Evolutionary conservation across 2,888 invertebrate species (phyloP).

Genomic region (Schrankia costaestrigalis): DNA sequence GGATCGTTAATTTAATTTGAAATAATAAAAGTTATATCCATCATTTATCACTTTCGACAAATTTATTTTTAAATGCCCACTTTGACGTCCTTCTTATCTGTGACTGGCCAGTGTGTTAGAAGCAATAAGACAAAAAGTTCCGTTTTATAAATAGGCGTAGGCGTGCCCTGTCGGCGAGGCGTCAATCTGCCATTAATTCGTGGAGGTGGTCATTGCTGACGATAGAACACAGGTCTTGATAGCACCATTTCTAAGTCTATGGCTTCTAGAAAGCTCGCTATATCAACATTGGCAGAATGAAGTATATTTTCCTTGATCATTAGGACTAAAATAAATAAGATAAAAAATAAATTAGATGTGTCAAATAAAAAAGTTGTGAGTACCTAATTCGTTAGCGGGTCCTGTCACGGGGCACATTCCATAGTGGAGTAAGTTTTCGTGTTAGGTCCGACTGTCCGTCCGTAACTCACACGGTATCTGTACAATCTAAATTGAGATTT

Average conservation of each 20-base stretch:
- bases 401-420: slow-evolving; percentile 74
- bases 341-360: slow-evolving; percentile 40
- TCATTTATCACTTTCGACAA: slow-evolving; percentile 81
- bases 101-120: slow-evolving; percentile 56
- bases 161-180: slow-evolving; percentile 59
- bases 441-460: slow-evolving; percentile 69
- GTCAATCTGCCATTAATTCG: slow-evolving; percentile 51
- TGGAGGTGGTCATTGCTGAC: too few species aligned
- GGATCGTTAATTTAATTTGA: slow-evolving; percentile 80
- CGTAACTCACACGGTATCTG: slow-evolving; percentile 78
- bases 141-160: slow-evolving; percentile 65
- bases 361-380: slow-evolving; percentile 53
- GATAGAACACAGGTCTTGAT: too few species aligned
- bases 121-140: slow-evolving; percentile 55
- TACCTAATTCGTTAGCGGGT: slow-evolving; percentile 76
- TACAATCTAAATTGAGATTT: slow-evolving; percentile 81
- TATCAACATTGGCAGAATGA: too few species aligned
- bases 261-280: too few species aligned
- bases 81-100: slow-evolving; percentile 70
- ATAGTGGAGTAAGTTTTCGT: slow-evolving; percentile 78
- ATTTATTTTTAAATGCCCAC: slow-evolving; percentile 79
- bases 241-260: too few species aligned
- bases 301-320: neutral
- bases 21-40: slow-evolving; percentile 79
- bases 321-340: slow-evolving; percentile 9